Evolutionary conservation across 2,888 invertebrate genomes (phyloP).

Genomic region (Tyria jacobaeae): DNA sequence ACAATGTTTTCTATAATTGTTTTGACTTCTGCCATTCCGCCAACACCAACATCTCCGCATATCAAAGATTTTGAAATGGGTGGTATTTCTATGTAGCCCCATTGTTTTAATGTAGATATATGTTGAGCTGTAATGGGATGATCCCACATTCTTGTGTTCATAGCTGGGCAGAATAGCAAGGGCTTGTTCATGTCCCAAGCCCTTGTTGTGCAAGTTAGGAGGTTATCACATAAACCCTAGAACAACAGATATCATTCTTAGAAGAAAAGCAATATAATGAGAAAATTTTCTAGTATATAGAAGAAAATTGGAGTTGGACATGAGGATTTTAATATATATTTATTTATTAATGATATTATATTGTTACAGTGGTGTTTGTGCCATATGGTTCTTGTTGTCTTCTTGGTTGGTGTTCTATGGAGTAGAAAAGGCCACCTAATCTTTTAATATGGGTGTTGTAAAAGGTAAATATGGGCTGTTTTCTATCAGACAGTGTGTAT

Average conservation of each 20-base stretch:
- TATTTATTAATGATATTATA: no score
- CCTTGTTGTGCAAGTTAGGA: slow-evolving; percentile 95
- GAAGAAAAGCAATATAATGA: no score
- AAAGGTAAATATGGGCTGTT: no score
- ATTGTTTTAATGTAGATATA: slow-evolving; percentile 89
- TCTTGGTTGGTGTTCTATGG: no score
- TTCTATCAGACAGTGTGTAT: no score
- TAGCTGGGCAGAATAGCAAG: slow-evolving; percentile 97
- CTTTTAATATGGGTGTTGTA: no score
- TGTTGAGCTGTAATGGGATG: slow-evolving; percentile 96
- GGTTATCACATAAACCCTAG: slow-evolving; percentile 96
- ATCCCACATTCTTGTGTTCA: slow-evolving; percentile 99
- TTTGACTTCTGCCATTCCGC: slow-evolving; percentile 97
- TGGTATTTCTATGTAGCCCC: slow-evolving; percentile 94
- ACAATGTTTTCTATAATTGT: slow-evolving; percentile 87
- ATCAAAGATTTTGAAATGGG: slow-evolving; percentile 95
- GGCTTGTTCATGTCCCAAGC: slow-evolving; percentile 96
- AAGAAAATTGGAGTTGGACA: no score
- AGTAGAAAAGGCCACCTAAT: no score
- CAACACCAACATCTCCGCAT: slow-evolving; percentile 97
- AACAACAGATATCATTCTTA: slow-evolving; percentile 33
- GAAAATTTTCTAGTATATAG: no score
- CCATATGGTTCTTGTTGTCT: no score
- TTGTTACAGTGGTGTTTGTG: no score
- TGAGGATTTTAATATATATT: no score